These are phyloP conservation scores for Pseudochaenichthys georgianus DNA, from an alignment of 2,797 vertebrate genomes.

Conservation along the genomic window DNA sequence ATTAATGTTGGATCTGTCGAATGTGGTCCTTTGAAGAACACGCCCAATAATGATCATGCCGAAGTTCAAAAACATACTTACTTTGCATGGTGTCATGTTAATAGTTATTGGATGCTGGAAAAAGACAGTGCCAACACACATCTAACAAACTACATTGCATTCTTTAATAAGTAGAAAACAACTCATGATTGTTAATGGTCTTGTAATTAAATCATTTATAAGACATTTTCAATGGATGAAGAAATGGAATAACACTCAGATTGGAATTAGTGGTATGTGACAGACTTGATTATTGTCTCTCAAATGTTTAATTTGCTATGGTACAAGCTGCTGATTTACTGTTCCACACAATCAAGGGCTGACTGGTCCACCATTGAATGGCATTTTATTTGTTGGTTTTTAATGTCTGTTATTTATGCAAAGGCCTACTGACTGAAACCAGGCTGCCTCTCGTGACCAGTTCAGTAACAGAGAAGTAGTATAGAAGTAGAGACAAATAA, in stretches of 20 bases:
- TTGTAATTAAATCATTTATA: conserved; percentile 19
- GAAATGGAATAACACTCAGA: conserved; percentile 31
- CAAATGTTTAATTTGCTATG: conserved; percentile 49
- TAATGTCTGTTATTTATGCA: conserved; percentile 48
- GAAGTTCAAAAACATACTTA: conserved; percentile 19
- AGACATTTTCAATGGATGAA: conserved; percentile 35
- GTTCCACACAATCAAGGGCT: conserved; percentile 60
- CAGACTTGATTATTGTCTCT: conserved; percentile 49
- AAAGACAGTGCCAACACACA: conserved; percentile 68
- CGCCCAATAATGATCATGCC: conserved; percentile 24
- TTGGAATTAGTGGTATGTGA: conserved; percentile 29
- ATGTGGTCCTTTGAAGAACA: conserved; percentile 22
- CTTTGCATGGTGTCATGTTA: conserved; percentile 51
- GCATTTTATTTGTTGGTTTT: conserved; percentile 37
- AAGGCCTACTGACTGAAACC: conserved; percentile 61
- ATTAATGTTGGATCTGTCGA: conserved; percentile 12
- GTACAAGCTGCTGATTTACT: conserved; percentile 38
- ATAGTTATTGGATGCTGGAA: conserved; percentile 36
- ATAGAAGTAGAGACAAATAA: conserved; percentile 26
- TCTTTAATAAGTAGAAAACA: conserved; percentile 29
- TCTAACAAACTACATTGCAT: conserved; percentile 43
- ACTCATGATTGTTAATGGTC: conserved; percentile 23
- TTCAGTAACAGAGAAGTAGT: conserved; percentile 10
- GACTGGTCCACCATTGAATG: conserved; percentile 28
- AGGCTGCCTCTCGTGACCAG: conserved; percentile 63